A percentile compares a stretch with the other conserved stretches of the same genome.
Evolutionary conservation across 1,140 invertebrate genomes (phyloP).

Genomic region (Drosophila novamexicana): DNA sequence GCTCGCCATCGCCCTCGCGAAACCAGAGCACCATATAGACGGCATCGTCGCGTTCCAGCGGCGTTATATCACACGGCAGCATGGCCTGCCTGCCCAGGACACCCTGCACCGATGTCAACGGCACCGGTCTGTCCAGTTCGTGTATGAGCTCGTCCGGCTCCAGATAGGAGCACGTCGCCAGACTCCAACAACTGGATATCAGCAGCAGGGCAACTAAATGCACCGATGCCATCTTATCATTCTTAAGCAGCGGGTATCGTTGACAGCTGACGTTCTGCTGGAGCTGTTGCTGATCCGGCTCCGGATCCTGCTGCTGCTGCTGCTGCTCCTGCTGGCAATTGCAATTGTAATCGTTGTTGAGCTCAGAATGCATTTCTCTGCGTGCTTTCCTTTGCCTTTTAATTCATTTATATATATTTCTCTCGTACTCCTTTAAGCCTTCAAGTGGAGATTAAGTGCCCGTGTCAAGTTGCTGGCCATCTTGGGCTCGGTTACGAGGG

Average conservation of each 20-base stretch:
- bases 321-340: constrained; percentile 36
- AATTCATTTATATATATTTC: constrained; percentile 39
- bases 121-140: constrained; percentile 86
- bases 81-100: constrained; percentile 91
- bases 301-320: constrained; percentile 8
- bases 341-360: constrained; percentile 36
- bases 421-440: constrained; percentile 49
- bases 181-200: constrained; percentile 21
- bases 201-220: constrained; percentile 33
- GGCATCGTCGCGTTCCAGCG: constrained; percentile 90
- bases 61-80: constrained; percentile 93
- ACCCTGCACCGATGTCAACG: constrained; percentile 91
- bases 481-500: constrained; percentile 1
- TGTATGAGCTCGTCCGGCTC: constrained; percentile 84
- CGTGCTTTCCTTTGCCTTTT: constrained; percentile 50
- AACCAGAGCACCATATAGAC: constrained; percentile 96
- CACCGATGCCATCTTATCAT: background rate
- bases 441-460: constrained; percentile 38
- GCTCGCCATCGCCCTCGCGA: constrained; percentile 92
- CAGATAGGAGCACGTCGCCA: constrained; percentile 57
- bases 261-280: constrained; percentile 3
- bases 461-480: constrained; percentile 32
- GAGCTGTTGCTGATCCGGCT: constrained; percentile 10
- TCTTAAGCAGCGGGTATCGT: background rate
- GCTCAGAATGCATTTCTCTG: constrained; percentile 60